A percentile compares a stretch with the other conserved stretches of the same genome.
phyloP scores from a whole-genome alignment of 2,113 vertebrate species.

The Anolis sagrei region DNA sequence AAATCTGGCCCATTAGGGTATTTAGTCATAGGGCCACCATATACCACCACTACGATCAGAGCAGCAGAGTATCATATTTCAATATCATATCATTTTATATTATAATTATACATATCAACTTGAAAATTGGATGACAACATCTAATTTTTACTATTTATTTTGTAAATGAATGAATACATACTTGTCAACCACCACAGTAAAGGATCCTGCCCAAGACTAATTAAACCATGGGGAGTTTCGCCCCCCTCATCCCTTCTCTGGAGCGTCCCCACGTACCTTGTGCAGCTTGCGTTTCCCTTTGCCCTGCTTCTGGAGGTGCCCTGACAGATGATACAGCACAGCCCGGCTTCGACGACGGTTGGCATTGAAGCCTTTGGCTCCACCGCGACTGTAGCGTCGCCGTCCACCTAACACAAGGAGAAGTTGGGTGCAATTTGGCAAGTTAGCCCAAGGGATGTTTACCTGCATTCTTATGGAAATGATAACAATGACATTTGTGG shows the following conservation, averaged over 20 bases:
- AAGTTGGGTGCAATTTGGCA: background rate
- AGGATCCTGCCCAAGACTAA: background rate
- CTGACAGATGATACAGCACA: conserved; percentile 77
- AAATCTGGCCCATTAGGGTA: too few relatives aligned
- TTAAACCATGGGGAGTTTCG: background rate
- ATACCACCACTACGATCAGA: background rate
- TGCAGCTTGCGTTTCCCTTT: conserved; percentile 74
- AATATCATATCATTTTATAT: background rate
- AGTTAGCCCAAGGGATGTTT: background rate
- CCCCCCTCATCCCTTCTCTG: background rate
- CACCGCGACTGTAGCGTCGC: conserved; percentile 57
- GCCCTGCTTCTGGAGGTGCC: conserved; percentile 76
- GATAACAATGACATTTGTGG: background rate
- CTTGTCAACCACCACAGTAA: too few relatives aligned
- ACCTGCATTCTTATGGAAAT: background rate
- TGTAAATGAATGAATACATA: background rate
- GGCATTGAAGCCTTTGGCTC: conserved; percentile 72
- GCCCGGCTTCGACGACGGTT: conserved; percentile 76
- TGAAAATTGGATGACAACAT: background rate
- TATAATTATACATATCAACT: background rate
- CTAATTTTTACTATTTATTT: background rate
- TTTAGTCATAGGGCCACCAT: background rate
- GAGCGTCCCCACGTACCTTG: conserved; percentile 60
- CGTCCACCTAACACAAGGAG: conserved; percentile 58
- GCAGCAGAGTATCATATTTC: too few relatives aligned